These are phyloP conservation scores for Oncorhynchus clarkii DNA, from an alignment of 2,113 vertebrate genomes.

Conservation along the genomic window DNA sequence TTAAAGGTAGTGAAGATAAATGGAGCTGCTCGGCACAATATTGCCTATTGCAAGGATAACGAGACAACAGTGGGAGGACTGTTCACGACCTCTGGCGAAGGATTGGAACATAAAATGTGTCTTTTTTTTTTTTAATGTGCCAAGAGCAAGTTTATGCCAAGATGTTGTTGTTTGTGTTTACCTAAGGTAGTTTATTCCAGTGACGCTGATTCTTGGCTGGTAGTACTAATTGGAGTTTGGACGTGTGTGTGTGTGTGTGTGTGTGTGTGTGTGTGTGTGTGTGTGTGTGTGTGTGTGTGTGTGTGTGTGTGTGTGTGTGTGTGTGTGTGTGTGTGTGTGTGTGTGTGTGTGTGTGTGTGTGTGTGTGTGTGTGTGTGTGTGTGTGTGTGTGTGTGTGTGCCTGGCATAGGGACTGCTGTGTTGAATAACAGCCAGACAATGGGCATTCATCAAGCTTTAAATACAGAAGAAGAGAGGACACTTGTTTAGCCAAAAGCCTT, in stretches of 20 bases:
- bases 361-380: slow-evolving; percentile 38
- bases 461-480: slow-evolving; percentile 45
- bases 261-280: slow-evolving; percentile 31
- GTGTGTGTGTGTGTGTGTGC: slow-evolving; percentile 45
- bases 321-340: slow-evolving; percentile 41
- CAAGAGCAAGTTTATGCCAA: slow-evolving; percentile 24
- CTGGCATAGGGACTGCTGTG: slow-evolving; percentile 60
- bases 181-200: slow-evolving; percentile 25
- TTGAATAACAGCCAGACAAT: slow-evolving; percentile 67
- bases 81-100: slow-evolving; percentile 18
- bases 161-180: slow-evolving; percentile 30
- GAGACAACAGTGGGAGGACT: slow-evolving; percentile 43
- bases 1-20: too few species aligned
- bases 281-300: slow-evolving; percentile 43
- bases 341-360: background rate
- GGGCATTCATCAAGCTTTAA: slow-evolving; percentile 55
- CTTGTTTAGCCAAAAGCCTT: slow-evolving; percentile 56
- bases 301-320: slow-evolving; percentile 37
- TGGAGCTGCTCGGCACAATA: slow-evolving; percentile 8
- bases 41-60: slow-evolving; percentile 38
- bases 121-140: background rate
- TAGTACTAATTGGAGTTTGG: background rate
- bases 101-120: background rate
- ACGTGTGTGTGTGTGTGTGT: slow-evolving; percentile 23
- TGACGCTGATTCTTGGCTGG: slow-evolving; percentile 52